Evolutionary conservation across 2,888 invertebrate species (phyloP), one percentile per base, ranked within the genome.

Genomic region (Rotaria sp.): DNA sequence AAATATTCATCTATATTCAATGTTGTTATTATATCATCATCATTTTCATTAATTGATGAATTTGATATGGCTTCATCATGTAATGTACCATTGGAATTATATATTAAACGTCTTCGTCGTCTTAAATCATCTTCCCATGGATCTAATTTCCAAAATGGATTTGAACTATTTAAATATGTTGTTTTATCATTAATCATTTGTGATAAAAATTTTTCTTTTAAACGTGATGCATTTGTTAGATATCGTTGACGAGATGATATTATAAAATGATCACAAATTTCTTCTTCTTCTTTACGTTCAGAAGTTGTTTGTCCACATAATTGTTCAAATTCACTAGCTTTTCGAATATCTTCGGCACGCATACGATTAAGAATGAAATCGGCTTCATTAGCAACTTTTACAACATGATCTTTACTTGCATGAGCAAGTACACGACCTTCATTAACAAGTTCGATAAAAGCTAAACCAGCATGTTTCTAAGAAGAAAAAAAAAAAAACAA

Each of bases 71-170:
- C 96, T 92, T 96, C 95, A 24, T 95, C 95, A 92, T 97, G 97
- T 85, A 94, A 94, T n/a, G 95, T 94, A 10, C 97, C 98, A 87
- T 95, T 93, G 50, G 96, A 94, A 93, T 99, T 98, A 89, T 96
- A 96, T 87, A 99, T 95, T 91, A 99, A 95, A 84, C 99, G 94
- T 89, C 98, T 94, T 87, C 98, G 94, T 87, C 99, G 93, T 35
- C 99, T 93, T 13, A 97, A 97, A 92, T 99, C 99, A 92, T 99
- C 99, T 92, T 99, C 99, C 99, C 99, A 99, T 75, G 96, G 95
- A 92, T 99, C 99, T 89, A 99, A 92, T 92, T 96, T 97, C 97
- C 97, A 97, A 92, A 94, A 95, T 26, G 75, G 75, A 26, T 18
- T 38, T 15, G 45, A 41, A 80, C 26, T 80, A 15, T 89, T 91